Conservation (phyloP, 2,888 invertebrate genomes). For the Pegoplata infirma region DNA sequence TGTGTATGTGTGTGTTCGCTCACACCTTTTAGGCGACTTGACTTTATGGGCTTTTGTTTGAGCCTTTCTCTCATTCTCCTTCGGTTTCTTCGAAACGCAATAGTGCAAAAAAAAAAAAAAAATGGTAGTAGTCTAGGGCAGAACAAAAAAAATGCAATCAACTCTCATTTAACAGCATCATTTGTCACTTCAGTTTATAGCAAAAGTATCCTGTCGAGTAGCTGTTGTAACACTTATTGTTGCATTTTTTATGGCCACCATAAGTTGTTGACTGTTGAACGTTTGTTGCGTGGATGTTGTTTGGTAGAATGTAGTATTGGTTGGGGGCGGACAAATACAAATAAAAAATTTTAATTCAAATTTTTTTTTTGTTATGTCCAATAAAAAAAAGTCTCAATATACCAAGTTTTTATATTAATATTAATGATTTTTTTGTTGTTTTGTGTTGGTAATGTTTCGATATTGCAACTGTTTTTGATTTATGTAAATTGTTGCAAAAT, state of each 20-base stretch:
- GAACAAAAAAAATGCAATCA: slow-evolving; percentile 72
- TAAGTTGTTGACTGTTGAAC: slow-evolving; percentile 61
- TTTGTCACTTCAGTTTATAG: slow-evolving; percentile 76
- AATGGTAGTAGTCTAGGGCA: neutral
- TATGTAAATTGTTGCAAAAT: neutral
- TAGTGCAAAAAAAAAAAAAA: neutral
- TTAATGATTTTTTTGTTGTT: neutral
- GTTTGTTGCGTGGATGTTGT: slow-evolving; percentile 4
- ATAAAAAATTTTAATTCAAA: slow-evolving; percentile 41
- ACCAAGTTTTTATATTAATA: neutral
- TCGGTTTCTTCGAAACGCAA: neutral
- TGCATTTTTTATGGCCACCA: slow-evolving; percentile 62
- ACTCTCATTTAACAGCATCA: slow-evolving; percentile 78
- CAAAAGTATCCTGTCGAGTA: slow-evolving; percentile 64
- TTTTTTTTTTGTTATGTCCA: neutral
- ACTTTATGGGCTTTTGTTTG: neutral
- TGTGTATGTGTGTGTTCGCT: slow-evolving; percentile 14
- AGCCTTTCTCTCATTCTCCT: neutral
- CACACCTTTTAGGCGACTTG: slow-evolving; percentile 30
- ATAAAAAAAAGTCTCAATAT: neutral
- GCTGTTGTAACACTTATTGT: slow-evolving; percentile 62
- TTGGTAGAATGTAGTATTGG: neutral
- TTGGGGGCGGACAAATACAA: slow-evolving; percentile 24
- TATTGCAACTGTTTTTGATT: neutral
- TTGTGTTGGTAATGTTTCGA: neutral